Conservation (phyloP, 2,113 vertebrate genomes). For the Butorides virescens region DNA sequence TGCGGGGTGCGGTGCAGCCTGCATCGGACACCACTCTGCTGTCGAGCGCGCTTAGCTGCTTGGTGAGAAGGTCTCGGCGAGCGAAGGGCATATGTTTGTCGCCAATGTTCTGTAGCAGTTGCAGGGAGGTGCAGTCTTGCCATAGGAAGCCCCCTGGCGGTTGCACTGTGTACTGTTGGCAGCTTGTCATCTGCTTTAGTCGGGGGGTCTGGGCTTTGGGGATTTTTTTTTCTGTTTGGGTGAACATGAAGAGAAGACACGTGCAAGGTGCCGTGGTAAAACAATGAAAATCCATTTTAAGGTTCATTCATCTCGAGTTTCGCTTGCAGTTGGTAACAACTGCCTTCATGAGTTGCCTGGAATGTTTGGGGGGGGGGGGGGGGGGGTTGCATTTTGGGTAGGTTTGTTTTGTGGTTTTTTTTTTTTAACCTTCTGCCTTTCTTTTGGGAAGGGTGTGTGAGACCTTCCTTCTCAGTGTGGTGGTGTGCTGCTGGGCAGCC, state of each 20-base stretch:
- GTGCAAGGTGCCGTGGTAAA: background rate
- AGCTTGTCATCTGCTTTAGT: too few relatives aligned
- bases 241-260: background rate
- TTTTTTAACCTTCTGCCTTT: background rate
- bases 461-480: rapidly evolving
- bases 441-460: rapidly evolving
- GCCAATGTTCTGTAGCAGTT: rapidly evolving
- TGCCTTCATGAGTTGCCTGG: too few relatives aligned
- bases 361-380: rapidly evolving
- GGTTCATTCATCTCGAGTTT: background rate
- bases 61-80: too few relatives aligned
- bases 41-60: too few relatives aligned
- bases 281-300: background rate
- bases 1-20: too few relatives aligned
- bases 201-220: too few relatives aligned
- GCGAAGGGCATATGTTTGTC: rapidly evolving
- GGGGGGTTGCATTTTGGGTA: rapidly evolving
- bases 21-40: rapidly evolving
- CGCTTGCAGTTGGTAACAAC: rapidly evolving
- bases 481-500: too few relatives aligned
- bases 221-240: background rate
- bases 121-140: rapidly evolving
- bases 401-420: too few relatives aligned
- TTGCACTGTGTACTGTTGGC: rapidly evolving
- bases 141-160: rapidly evolving